Base-by-base conservation (phyloP, 2,113 vertebrate genomes). In the Pogonocichla stellata region DNA sequence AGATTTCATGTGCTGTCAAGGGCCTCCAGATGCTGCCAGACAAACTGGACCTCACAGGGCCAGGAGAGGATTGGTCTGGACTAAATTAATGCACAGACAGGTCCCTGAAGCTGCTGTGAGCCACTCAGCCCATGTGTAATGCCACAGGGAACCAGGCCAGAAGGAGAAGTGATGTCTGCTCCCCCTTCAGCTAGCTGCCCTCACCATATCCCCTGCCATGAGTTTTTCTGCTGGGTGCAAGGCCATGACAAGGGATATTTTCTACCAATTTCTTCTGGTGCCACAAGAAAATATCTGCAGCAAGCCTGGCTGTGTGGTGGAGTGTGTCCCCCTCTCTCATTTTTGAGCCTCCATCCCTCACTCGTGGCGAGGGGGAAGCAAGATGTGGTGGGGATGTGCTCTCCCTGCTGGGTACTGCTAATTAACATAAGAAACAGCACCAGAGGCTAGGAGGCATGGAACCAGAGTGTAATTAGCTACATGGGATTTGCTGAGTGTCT, bases 401-500 rank as follows among this genome's bases (percentile, higher is more conserved):
- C 36, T 25, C 61, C 74, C 66, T 2, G 23, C 88, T 70, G 93
- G 90, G 29, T 12, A 33, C 67, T 83, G 88, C 80, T 96, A 88
- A 95, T 97, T 96, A 92, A 54, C n/a, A 6, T 28, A 19, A 95
- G 86, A 92, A 80, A 78, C 5, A 4, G 36, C 2, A 60, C 92
- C 86, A 83, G 86, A 33, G 91, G 92, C 88, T 62, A 47, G 0
- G 4, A 86, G 70, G 50, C 85, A 70, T 28, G 1, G 58, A 88
- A 77, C 33, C 50, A 34, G 62, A 54, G 86, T 38, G 40, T 94
- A 93, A 96, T 96, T 88, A 91, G 86, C 69, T 93, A 19, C 75
- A 12, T 86, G 94, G 83, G 88, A 83, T 93, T 94, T 80, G 69
- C 75, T 71, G 26, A 82, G 85, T 57, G 71, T 66, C 90, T 93